Base-by-base conservation (phyloP, 2,888 invertebrate species). In the Drosophila borealis region DNA sequence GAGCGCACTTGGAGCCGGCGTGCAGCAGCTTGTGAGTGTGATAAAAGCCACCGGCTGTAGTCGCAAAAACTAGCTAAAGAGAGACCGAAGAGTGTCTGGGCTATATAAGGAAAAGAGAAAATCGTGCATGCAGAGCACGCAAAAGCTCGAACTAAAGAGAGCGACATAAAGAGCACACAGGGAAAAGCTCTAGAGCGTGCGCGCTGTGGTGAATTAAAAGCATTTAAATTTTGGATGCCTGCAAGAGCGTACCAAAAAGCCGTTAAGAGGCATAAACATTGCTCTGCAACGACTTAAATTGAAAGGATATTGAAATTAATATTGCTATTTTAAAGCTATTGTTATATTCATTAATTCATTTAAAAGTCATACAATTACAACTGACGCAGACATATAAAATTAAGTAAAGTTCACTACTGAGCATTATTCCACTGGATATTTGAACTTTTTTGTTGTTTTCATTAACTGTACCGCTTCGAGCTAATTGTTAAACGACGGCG, bases 381-480 rank as follows among this genome's bases (percentile, higher is more conserved):
- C 33, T 45, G n/a, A 8, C 11, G 8, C 14, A 14, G 10, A 17
- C 8, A 10, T 6, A 3, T 33, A 45, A 44, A 42, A 29, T 55
- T 55, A 25, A 55, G n/a, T 44, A 2, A 19, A 19, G 19, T 10
- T 0, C 14, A 21, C 11, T 25, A 8, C 17, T 49, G 19, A 29
- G 8, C n/a, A 29, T 36, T 25, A 34, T 45, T 8, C 29, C 45
- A 25, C 36, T 13, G 11, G 46, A 34, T 45, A 25, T 50, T 6
- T 14, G 19, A 14, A 21, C 4, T n/a, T 65, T 66, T 65, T 57
- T 68, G 44, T 67, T 70, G 57, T 76, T 63, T 61, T 73, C 70
- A 64, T 63, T 49, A 73, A 60, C 65, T 81, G 68, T 80, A 79
- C 79, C 59, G 48, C 54, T 60, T 60, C 39, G 29, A 50, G 56